These are phyloP conservation scores for Camelus bactrianus DNA, from an alignment of 2,113 vertebrate genomes.

Conservation along the genomic window DNA sequence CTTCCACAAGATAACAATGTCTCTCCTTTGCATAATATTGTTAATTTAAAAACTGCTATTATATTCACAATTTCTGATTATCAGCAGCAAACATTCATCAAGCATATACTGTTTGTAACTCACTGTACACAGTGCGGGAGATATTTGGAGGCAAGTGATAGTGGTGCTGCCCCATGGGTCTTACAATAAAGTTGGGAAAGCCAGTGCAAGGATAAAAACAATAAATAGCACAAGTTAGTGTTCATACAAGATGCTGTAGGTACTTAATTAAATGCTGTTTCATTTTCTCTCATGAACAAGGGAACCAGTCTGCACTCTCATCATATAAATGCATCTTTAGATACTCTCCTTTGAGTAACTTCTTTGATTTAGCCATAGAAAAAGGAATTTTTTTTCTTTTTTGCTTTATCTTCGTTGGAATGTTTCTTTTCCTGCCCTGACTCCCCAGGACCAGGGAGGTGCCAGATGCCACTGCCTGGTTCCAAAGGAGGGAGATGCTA, in stretches of 20 bases:
- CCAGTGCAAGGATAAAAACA: neutral
- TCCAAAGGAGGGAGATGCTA: neutral
- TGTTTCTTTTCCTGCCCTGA: neutral
- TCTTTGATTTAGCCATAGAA: neutral
- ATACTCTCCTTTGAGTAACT: neutral
- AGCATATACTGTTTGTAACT: neutral
- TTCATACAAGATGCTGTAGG: neutral
- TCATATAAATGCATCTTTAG: neutral
- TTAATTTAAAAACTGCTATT: neutral
- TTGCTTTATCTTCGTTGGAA: neutral
- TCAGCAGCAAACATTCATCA: neutral
- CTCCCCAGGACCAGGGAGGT: neutral
- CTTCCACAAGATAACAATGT: neutral
- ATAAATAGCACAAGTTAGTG: neutral
- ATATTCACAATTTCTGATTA: neutral
- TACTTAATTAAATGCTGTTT: neutral
- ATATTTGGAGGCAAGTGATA: neutral
- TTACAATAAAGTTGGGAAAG: neutral
- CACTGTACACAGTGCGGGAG: neutral
- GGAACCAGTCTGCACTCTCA: neutral
- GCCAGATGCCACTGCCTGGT: neutral
- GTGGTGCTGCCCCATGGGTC: no score
- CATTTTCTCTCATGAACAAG: neutral
- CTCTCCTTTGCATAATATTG: neutral
- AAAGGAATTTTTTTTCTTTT: neutral